Base-by-base conservation (phyloP, 2,113 vertebrate species). In the Merops nubicus region DNA sequence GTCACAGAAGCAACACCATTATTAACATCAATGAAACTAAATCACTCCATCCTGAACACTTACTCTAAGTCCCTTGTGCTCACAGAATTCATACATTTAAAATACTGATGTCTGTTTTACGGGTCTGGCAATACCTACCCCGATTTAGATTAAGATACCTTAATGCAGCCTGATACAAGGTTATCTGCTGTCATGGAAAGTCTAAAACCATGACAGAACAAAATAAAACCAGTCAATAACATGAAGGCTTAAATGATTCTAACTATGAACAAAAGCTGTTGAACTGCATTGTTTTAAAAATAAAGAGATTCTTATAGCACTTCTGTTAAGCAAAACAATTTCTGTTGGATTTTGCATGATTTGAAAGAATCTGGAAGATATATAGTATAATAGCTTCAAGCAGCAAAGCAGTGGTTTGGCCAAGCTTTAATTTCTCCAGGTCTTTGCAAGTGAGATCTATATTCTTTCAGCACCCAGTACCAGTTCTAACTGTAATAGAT, bases 21-120 rank as follows among this genome's bases (percentile, higher is more conserved):
- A 96, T 75, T 94, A 96, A 85, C 88, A 96, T 91, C 82, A 77
- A 40, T 90, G 86, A 94, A 96, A 97, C 82, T 95, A 96, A 96
- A 95, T 94, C 81, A 92, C 91, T 65, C 54, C 67, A 60, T 53
- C 62, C 62, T 40, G 62, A 62, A 74, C 5, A 1, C 43, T 84
- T 94, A 83, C 36, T 91, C 38, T 38, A 83, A 91, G 72, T 28
- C 48, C 54, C 85, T 82, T 76, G 85, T 38, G 75, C 74, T 93
- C 75, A 89, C 80, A 94, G 80, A 97, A 88, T 91, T 75, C 65
- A 31, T 25, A 26, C 2, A 23, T 8, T 63, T 60, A 22, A 96
- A 91, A 84, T 12, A 29, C 8, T 64, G 36, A 34, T 45, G 18
- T 70, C 60, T 78, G 9, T 74, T 84, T 56, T 76, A 67, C 2